Evolutionary conservation across 1,140 invertebrate species (phyloP), one percentile per base, ranked within the genome.

Genomic region (Lepidotrigona ventralis): DNA sequence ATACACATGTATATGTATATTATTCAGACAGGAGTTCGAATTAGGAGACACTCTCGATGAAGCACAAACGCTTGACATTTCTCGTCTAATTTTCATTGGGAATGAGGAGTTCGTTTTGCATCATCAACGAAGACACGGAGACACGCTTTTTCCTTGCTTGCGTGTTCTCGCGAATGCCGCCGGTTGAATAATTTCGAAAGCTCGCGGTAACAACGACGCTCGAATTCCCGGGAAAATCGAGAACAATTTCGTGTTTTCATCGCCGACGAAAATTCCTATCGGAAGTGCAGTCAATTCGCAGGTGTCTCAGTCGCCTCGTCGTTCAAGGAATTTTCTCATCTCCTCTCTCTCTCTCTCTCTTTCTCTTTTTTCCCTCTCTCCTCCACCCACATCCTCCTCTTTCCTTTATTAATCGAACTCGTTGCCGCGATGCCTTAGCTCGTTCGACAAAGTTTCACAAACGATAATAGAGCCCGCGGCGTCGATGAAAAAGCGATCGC

Each of bases 31-130:
- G 58, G 33, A 66, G 71, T 81, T 73, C 58, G 63, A 58, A 26
- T 3, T 33, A 33, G 9, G 33, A 14, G 53, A 5, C 39, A 39
- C 39, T 46, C 39, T 46, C 39, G 39, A 8, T 8, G 6, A 51
- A 26, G 19, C 29, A 26, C 63, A 21, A 60, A 51, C 29, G 64
- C 46, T 46, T 51, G 72, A 63, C 74, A 26, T 74, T 51, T n/a
- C 46, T 9, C 12, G 26, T 81, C 78, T 74, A 64, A 84, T 84
- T 81, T 76, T 85, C 79, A 85, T 85, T 82, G 79, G 72, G 70
- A 82, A 82, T 82, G 77, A 64, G 70, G 70, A 6, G 46, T 53
- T 39, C 26, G 56, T 29, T 8, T 46, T 12, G 56, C 33, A 9
- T 51, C 79, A 23, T 53, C 68, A 23, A 69, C 11, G 54, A 46